These are phyloP conservation scores for Pocillopora meandrina DNA, from an alignment of 92 coral and sea anemone genomes.

Conservation along the genomic window DNA sequence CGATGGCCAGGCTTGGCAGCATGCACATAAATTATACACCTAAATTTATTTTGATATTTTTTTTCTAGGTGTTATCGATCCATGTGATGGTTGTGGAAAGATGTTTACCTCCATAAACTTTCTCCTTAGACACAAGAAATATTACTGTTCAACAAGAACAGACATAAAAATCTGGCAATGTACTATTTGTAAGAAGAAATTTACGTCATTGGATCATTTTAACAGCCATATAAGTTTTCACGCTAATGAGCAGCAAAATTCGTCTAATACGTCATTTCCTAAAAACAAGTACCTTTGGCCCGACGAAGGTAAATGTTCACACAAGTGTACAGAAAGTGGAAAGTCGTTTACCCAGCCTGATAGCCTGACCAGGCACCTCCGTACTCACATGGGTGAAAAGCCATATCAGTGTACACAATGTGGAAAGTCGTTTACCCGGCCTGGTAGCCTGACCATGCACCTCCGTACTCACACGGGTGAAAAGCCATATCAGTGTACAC, in stretches of 20 bases:
- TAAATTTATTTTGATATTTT: not conserved
- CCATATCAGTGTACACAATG: too few relatives aligned
- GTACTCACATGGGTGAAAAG: too few relatives aligned
- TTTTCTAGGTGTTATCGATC: not conserved
- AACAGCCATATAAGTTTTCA: not conserved
- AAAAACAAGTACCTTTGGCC: too few relatives aligned
- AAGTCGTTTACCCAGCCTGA: too few relatives aligned
- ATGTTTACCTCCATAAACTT: slow-evolving; percentile 32
- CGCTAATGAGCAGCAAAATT: not conserved
- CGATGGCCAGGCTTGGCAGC: too few relatives aligned
- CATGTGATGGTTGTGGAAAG: slow-evolving; percentile 36
- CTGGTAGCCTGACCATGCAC: too few relatives aligned
- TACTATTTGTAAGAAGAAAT: slow-evolving; percentile 17
- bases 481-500: too few relatives aligned
- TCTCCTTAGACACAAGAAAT: slow-evolving; percentile 37
- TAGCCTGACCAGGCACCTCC: too few relatives aligned
- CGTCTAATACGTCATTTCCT: not conserved
- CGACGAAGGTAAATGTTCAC: too few relatives aligned
- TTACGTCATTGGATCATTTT: not conserved
- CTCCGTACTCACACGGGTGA: too few relatives aligned
- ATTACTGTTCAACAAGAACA: slow-evolving; percentile 15
- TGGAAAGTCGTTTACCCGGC: too few relatives aligned
- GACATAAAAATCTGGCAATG: slow-evolving; percentile 29
- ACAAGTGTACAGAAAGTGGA: too few relatives aligned
- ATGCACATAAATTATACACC: not conserved